Evolutionary conservation across 2,797 vertebrate genomes (phyloP).

Genomic region (Iguana delicatissima): DNA sequence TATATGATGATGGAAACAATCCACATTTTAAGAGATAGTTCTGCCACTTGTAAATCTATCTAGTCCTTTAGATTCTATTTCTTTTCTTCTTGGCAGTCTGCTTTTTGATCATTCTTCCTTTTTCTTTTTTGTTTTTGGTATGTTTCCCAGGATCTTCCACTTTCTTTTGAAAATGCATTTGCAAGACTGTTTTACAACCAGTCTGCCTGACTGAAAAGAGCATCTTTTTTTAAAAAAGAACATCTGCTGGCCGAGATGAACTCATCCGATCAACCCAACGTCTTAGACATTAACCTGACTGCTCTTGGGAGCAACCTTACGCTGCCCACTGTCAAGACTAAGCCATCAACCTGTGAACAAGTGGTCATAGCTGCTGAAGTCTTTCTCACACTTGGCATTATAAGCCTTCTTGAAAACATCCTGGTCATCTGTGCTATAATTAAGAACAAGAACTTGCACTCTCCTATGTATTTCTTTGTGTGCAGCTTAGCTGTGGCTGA

Average conservation of each 20-base stretch:
- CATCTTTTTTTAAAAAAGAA: slow-evolving; percentile 39
- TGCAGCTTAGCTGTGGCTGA: slow-evolving; percentile 85
- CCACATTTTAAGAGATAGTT: not conserved
- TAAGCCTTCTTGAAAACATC: slow-evolving; percentile 85
- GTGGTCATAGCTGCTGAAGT: slow-evolving; percentile 81
- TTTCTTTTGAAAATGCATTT: slow-evolving; percentile 65
- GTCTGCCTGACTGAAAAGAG: slow-evolving; percentile 60
- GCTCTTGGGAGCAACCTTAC: slow-evolving; percentile 71
- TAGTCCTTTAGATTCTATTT: not conserved
- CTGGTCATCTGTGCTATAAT: slow-evolving; percentile 81
- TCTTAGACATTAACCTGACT: slow-evolving; percentile 75
- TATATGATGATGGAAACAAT: not conserved
- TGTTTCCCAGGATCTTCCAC: slow-evolving; percentile 47
- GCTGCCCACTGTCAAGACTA: slow-evolving; percentile 64
- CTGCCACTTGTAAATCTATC: not conserved
- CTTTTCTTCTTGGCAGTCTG: slow-evolving; percentile 28
- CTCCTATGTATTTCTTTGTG: slow-evolving; percentile 85
- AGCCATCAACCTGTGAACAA: slow-evolving; percentile 75
- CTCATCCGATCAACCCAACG: slow-evolving; percentile 59
- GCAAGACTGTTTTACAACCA: slow-evolving; percentile 51
- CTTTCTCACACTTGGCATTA: slow-evolving; percentile 81
- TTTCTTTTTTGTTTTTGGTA: not conserved
- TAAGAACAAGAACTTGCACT: slow-evolving; percentile 85
- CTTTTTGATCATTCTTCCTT: slow-evolving; percentile 19
- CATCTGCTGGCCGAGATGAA: slow-evolving; percentile 75